phyloP scores from a whole-genome alignment of 2,113 vertebrate species.

The Silurus asotus region DNA sequence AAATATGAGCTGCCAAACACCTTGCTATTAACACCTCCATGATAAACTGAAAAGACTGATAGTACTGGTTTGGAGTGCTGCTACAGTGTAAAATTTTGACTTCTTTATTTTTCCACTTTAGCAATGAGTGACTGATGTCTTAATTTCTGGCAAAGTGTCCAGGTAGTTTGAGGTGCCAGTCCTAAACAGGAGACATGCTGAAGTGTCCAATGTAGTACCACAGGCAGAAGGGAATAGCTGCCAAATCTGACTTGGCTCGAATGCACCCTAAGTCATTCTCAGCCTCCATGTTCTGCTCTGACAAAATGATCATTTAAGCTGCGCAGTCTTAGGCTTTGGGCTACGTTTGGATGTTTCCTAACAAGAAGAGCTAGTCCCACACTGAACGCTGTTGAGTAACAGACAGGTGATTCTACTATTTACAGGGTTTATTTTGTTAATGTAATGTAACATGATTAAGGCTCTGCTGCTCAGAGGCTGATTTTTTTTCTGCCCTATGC shows the following conservation, averaged over 20 bases:
- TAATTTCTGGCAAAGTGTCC: constrained; percentile 71
- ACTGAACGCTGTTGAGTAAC: constrained; percentile 76
- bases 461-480: constrained; percentile 69
- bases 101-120: constrained; percentile 36
- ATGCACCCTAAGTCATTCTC: constrained; percentile 46
- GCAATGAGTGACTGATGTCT: constrained; percentile 52
- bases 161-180: constrained; percentile 49
- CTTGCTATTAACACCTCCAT: constrained; percentile 44
- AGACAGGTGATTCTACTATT: constrained; percentile 85
- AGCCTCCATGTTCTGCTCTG: constrained; percentile 36
- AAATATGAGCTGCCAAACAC: constrained; percentile 54
- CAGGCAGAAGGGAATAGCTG: constrained; percentile 64
- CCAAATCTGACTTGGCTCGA: constrained; percentile 62
- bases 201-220: constrained; percentile 50
- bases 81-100: constrained; percentile 49
- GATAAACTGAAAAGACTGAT: constrained; percentile 15
- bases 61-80: constrained; percentile 41
- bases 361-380: constrained; percentile 83
- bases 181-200: constrained; percentile 45
- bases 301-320: constrained; percentile 35
- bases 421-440: constrained; percentile 80
- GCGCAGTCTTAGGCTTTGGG: neutral
- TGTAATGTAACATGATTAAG: constrained; percentile 73
- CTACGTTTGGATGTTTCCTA: constrained; percentile 36
- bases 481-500: constrained; percentile 53